Conservation (phyloP, 2,888 invertebrate species). For the Thalpophila matura region DNA sequence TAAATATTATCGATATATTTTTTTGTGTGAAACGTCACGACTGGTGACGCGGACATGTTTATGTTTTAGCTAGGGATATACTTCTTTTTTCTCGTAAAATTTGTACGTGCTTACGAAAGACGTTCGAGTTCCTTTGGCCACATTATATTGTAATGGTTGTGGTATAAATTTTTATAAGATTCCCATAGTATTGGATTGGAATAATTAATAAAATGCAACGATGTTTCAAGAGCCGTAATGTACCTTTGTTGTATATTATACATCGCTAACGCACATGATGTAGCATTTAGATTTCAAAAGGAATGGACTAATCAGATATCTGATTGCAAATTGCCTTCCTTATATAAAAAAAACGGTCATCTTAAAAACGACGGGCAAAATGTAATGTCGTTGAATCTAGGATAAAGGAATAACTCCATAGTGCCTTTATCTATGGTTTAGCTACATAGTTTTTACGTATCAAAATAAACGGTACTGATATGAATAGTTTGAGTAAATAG, state of each 20-base stretch:
- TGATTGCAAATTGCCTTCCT: constrained; percentile 40
- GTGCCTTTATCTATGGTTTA: constrained; percentile 57
- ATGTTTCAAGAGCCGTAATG: constrained; percentile 53
- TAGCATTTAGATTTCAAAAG: constrained; percentile 67
- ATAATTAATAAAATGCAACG: constrained; percentile 58
- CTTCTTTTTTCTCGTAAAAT: constrained; percentile 61
- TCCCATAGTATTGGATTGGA: constrained; percentile 48
- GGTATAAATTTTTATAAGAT: constrained; percentile 62
- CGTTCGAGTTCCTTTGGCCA: constrained; percentile 63
- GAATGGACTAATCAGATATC: constrained; percentile 43
- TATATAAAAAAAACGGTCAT: constrained; percentile 38
- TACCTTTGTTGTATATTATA: constrained; percentile 59
- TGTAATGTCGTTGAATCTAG: constrained; percentile 33
- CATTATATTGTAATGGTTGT: constrained; percentile 63
- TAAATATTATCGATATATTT: constrained; percentile 75
- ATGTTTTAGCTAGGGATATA: constrained; percentile 65
- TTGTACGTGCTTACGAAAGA: constrained; percentile 64
- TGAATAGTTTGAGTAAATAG: constrained; percentile 44
- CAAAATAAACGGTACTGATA: constrained; percentile 43
- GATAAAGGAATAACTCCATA: constrained; percentile 51
- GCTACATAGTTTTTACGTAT: constrained; percentile 46
- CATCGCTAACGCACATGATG: constrained; percentile 72
- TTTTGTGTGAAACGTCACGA: constrained; percentile 71
- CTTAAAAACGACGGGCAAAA: constrained; percentile 22
- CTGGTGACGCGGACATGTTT: constrained; percentile 62